Conservation (phyloP, 2,888 invertebrate species). For the Ochropleura plecta region DNA sequence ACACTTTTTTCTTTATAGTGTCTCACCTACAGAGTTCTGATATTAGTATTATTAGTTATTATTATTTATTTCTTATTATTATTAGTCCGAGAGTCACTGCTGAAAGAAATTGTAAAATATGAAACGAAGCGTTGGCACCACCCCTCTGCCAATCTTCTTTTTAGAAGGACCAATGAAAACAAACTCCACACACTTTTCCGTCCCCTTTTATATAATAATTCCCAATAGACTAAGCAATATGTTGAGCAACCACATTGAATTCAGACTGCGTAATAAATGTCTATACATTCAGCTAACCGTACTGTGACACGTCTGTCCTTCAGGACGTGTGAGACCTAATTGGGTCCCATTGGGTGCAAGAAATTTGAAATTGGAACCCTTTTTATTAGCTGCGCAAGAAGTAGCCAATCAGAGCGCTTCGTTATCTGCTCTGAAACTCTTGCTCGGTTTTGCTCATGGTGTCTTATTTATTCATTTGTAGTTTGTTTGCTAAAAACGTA, state of each 20-base stretch:
- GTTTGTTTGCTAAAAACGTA: not conserved
- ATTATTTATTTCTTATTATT: too few species aligned
- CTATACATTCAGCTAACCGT: not conserved
- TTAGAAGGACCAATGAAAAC: not conserved
- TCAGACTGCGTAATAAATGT: not conserved
- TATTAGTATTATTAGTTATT: too few species aligned
- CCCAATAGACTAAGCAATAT: not conserved
- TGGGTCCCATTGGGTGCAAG: conserved; percentile 27
- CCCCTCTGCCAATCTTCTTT: not conserved
- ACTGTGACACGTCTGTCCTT: conserved; percentile 18
- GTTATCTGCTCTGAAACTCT: not conserved
- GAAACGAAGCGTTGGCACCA: not conserved
- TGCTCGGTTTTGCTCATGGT: not conserved
- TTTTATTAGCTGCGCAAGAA: conserved; percentile 18
- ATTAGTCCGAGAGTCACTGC: not conserved
- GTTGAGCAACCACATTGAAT: too few species aligned
- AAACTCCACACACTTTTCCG: not conserved
- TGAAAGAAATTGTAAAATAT: not conserved
- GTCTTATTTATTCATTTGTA: not conserved
- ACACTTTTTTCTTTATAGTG: too few species aligned
- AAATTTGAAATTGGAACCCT: conserved; percentile 26
- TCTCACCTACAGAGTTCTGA: too few species aligned
- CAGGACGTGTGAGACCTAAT: conserved; percentile 25
- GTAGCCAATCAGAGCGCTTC: conserved; percentile 23
- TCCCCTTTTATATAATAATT: not conserved